Percentiles rank a stretch among this genome's conserved stretches.
These are phyloP conservation scores for Passer montanus DNA, from an alignment of 2,113 vertebrate species.

Conservation along the genomic window DNA sequence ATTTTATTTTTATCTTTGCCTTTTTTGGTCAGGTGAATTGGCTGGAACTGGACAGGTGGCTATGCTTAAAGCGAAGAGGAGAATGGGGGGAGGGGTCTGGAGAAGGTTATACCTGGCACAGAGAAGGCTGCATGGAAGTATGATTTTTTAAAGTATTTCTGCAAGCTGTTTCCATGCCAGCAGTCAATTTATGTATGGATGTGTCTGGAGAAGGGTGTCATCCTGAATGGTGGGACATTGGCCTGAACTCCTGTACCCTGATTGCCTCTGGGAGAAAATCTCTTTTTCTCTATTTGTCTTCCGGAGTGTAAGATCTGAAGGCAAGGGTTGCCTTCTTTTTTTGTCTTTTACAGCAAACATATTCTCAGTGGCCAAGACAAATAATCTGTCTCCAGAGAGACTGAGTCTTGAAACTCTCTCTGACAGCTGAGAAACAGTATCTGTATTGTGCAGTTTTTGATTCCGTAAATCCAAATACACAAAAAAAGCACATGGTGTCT, in stretches of 20 bases:
- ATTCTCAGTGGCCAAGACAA: neutral
- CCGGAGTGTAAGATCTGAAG: neutral
- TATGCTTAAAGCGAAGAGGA: neutral
- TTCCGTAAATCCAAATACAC: neutral
- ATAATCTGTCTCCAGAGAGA: neutral
- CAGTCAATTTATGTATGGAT: neutral
- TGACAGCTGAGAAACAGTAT: neutral
- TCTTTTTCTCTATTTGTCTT: neutral
- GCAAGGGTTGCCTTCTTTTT: neutral
- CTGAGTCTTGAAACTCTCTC: neutral
- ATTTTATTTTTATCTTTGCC: neutral
- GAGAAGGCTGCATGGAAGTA: neutral
- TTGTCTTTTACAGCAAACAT: neutral
- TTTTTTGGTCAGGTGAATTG: neutral
- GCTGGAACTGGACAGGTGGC: neutral
- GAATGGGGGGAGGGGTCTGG: neutral
- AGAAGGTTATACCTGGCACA: neutral
- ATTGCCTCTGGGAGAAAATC: neutral
- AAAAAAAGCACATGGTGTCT: fast-evolving
- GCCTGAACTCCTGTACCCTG: neutral
- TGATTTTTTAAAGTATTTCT: neutral
- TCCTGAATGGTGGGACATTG: neutral
- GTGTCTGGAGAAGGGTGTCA: neutral
- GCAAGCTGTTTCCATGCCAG: neutral
- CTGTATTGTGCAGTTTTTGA: neutral